Evolutionary conservation across 1,140 invertebrate species (phyloP).

Genomic region (Zeugodacus cucurbitae): DNA sequence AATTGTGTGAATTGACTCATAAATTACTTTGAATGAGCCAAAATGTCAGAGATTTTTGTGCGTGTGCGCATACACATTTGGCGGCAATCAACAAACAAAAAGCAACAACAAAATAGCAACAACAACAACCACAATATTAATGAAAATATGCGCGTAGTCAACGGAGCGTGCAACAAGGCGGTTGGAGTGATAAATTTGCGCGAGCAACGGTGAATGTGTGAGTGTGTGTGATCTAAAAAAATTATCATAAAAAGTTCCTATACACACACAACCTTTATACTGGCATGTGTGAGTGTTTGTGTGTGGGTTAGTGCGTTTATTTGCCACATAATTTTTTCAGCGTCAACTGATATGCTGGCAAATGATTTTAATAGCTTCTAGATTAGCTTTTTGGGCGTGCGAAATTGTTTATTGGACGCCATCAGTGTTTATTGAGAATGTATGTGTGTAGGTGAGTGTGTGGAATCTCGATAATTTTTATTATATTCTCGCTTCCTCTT

Average conservation of each 20-base stretch:
- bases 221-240: background rate
- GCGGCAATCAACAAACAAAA: background rate
- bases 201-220: background rate
- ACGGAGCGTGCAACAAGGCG: background rate
- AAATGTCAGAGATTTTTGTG: conserved; percentile 15
- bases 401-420: background rate
- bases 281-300: too few species aligned
- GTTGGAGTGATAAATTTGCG: background rate
- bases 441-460: background rate
- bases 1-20: conserved; percentile 65
- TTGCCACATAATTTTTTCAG: background rate
- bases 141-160: background rate
- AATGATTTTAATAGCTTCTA: conserved; percentile 16
- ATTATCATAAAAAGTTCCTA: too few species aligned
- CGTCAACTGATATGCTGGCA: background rate
- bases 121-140: background rate
- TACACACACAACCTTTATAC: too few species aligned
- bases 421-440: background rate
- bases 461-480: conserved; percentile 22
- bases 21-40: conserved; percentile 52
- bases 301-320: background rate
- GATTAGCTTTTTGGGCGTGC: background rate
- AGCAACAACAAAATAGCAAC: background rate
- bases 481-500: too few species aligned
- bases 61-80: background rate